phyloP scores from a whole-genome alignment of 2,113 vertebrate species.

The Boulengeromyrus knoepffleri region DNA sequence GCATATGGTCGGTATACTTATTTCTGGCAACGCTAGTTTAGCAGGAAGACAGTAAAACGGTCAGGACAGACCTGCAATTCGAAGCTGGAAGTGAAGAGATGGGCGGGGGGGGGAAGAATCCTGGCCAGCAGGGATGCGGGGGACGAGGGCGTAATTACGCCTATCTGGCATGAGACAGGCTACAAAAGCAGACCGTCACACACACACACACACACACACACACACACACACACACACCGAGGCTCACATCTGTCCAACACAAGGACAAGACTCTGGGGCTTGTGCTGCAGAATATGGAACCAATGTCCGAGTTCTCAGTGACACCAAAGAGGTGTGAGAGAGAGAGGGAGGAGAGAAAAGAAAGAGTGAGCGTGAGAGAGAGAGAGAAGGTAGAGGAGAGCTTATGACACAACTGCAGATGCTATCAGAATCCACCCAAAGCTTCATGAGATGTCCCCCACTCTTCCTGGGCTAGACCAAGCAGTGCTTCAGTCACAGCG shows the following conservation, averaged over 20 bases:
- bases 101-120: not conserved
- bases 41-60: not conserved
- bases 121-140: not conserved
- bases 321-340: not conserved
- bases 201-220: not conserved
- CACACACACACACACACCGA: not conserved
- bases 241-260: not conserved
- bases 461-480: not conserved
- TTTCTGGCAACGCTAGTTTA: not conserved
- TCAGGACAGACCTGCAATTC: slow-evolving; percentile 3
- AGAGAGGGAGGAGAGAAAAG: not conserved
- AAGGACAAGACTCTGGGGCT: not conserved
- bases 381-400: not conserved
- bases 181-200: not conserved
- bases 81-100: not conserved
- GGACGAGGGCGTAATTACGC: not conserved
- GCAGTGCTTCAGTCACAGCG: not conserved
- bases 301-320: not conserved
- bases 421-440: not conserved
- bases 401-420: not conserved
- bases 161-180: not conserved
- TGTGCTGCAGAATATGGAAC: not conserved
- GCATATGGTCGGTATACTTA: not conserved
- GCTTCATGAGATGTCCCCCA: not conserved
- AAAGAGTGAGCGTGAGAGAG: not conserved